A percentile compares a stretch with the other conserved stretches of the same genome.
phyloP scores from a whole-genome alignment of 2,113 vertebrate genomes.

The Chascanopsetta lugubris region DNA sequence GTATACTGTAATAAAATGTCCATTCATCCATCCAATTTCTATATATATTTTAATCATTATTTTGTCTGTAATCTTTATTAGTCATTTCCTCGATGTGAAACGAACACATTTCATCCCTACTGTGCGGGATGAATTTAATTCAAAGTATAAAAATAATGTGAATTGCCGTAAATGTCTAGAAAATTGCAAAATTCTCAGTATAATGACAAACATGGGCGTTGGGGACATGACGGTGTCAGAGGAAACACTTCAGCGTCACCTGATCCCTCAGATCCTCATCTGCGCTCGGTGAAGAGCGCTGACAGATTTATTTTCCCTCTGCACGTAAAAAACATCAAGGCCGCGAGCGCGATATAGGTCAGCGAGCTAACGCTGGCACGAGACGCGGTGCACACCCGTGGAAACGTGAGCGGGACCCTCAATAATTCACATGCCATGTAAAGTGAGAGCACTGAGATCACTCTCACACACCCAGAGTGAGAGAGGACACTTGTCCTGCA shows the following conservation, averaged over 20 bases:
- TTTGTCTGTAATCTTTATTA: too few relatives aligned
- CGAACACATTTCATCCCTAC: too few relatives aligned
- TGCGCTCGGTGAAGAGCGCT: background rate
- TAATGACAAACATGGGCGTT: background rate
- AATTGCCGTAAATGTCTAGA: too few relatives aligned
- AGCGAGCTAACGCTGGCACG: constrained; percentile 44
- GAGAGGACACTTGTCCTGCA: background rate
- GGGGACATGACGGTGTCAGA: background rate
- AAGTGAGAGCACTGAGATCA: constrained; percentile 49
- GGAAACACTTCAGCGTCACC: background rate
- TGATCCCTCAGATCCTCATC: background rate
- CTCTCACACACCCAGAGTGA: too few relatives aligned
- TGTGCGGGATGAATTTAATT: too few relatives aligned
- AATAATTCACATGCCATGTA: constrained; percentile 72
- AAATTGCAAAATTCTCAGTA: too few relatives aligned
- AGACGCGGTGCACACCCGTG: constrained; percentile 24
- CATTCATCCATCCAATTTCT: too few relatives aligned
- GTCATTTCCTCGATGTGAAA: too few relatives aligned
- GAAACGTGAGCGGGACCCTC: constrained; percentile 66
- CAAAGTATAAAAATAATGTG: too few relatives aligned
- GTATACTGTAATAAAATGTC: too few relatives aligned
- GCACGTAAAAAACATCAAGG: constrained; percentile 38
- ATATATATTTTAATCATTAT: too few relatives aligned
- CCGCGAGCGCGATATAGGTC: constrained; percentile 58
- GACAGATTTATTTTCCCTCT: constrained; percentile 33